These are phyloP conservation scores for Amphilophus citrinellus DNA, from an alignment of 2,113 vertebrate species.

Conservation along the genomic window DNA sequence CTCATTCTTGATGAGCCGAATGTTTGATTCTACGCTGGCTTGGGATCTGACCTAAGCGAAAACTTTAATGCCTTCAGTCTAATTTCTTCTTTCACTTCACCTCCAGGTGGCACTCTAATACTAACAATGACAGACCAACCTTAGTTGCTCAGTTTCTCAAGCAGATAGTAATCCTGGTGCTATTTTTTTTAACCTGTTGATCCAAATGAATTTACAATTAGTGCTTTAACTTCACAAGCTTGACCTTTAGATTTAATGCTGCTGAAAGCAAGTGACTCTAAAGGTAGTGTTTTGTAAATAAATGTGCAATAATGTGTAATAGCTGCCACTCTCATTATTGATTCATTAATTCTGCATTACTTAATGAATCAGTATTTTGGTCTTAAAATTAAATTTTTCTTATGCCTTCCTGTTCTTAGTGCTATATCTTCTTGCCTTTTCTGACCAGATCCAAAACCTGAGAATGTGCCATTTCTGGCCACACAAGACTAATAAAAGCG, in stretches of 20 bases:
- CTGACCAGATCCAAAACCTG: too few species aligned
- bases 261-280: not conserved
- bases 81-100: slow-evolving; percentile 21
- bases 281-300: not conserved
- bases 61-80: not conserved
- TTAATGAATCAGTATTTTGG: too few species aligned
- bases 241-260: not conserved
- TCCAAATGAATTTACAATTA: not conserved
- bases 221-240: not conserved
- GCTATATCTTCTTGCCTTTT: not conserved
- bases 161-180: not conserved
- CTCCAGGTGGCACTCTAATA: slow-evolving; percentile 52
- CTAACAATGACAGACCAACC: not conserved
- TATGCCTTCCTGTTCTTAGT: not conserved
- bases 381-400: not conserved
- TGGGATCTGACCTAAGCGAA: not conserved
- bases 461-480: not conserved
- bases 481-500: not conserved
- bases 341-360: too few species aligned
- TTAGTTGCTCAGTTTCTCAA: not conserved
- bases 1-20: not conserved
- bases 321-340: not conserved
- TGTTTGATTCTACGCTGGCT: too few species aligned
- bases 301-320: not conserved
- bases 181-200: not conserved